phyloP scores from a whole-genome alignment of 2,797 vertebrate species.

The Crax fasciolata region DNA sequence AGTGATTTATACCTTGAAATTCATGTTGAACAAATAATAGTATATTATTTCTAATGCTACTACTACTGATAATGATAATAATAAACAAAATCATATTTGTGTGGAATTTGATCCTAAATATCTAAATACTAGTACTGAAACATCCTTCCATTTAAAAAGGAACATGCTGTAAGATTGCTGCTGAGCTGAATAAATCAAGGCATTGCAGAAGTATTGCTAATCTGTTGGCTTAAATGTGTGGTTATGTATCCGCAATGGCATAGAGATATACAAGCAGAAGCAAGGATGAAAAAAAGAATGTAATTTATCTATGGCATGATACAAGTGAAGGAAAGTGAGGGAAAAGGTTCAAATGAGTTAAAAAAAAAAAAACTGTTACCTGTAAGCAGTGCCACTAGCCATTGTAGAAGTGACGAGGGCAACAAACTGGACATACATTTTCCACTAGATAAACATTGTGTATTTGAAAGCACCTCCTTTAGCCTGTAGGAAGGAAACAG shows the following conservation, averaged over 20 bases:
- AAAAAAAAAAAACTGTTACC: not conserved
- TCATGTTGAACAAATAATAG: not conserved
- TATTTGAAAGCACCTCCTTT: slow-evolving; percentile 1
- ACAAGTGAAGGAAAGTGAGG: not conserved
- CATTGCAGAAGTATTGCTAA: not conserved
- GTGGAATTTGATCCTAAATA: not conserved
- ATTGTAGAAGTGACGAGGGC: not conserved
- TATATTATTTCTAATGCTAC: too few species aligned
- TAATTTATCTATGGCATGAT: not conserved
- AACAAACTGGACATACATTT: not conserved
- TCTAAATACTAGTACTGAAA: not conserved
- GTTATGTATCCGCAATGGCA: not conserved
- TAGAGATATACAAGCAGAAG: not conserved
- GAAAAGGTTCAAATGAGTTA: not conserved
- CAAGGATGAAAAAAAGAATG: not conserved
- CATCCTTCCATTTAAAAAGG: not conserved
- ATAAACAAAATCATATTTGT: not conserved
- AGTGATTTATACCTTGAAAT: not conserved
- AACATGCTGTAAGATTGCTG: not conserved
- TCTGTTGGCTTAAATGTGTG: not conserved
- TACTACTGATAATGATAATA: too few species aligned
- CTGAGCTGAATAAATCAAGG: not conserved
- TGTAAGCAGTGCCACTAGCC: not conserved
- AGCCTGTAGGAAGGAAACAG: slow-evolving; percentile 44
- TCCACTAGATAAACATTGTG: not conserved